A percentile compares a stretch with the other conserved stretches of the same genome.
Evolutionary conservation across 2,113 vertebrate genomes (phyloP).

Genomic region (Ammodytes dubius): DNA sequence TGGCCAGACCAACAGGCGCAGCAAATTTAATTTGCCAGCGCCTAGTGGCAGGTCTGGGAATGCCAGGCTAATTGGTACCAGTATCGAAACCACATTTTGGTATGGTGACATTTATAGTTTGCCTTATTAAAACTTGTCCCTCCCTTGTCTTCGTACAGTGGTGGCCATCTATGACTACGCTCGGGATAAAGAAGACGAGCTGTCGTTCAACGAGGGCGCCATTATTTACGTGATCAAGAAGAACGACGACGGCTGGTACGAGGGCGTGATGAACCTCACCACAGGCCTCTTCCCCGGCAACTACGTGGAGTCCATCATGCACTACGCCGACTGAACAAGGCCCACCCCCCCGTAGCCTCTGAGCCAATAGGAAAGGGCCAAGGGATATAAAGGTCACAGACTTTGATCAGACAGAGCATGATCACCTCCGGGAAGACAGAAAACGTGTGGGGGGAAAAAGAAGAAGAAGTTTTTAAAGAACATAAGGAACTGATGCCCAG

Average conservation of each 20-base stretch:
- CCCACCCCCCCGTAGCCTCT: not conserved
- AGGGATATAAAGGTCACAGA: slow-evolving; percentile 67
- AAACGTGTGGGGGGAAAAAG: not conserved
- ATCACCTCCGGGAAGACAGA: slow-evolving; percentile 54
- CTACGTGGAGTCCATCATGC: slow-evolving; percentile 99
- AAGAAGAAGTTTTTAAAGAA: slow-evolving; percentile 33
- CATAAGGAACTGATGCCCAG: slow-evolving; percentile 56
- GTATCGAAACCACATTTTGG: too few species aligned
- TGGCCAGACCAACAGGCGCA: too few species aligned
- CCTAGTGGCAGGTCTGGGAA: too few species aligned
- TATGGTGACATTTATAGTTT: too few species aligned
- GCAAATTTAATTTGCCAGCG: too few species aligned
- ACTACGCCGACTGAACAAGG: slow-evolving; percentile 93
- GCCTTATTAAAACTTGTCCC: too few species aligned
- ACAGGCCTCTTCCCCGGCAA: slow-evolving; percentile 98
- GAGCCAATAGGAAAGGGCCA: not conserved
- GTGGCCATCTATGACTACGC: slow-evolving; percentile 99
- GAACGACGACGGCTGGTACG: slow-evolving; percentile 98
- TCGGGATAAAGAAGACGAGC: slow-evolving; percentile 97
- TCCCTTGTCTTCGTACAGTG: slow-evolving; percentile 81
- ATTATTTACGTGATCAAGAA: slow-evolving; percentile 99
- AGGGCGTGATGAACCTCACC: slow-evolving; percentile 97
- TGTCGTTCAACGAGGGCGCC: slow-evolving; percentile 98
- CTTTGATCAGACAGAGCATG: slow-evolving; percentile 77
- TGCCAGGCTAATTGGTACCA: too few species aligned